Evolutionary conservation across 2,113 vertebrate species (phyloP), one percentile per base, ranked within the genome.

Genomic region (Murina feae): DNA sequence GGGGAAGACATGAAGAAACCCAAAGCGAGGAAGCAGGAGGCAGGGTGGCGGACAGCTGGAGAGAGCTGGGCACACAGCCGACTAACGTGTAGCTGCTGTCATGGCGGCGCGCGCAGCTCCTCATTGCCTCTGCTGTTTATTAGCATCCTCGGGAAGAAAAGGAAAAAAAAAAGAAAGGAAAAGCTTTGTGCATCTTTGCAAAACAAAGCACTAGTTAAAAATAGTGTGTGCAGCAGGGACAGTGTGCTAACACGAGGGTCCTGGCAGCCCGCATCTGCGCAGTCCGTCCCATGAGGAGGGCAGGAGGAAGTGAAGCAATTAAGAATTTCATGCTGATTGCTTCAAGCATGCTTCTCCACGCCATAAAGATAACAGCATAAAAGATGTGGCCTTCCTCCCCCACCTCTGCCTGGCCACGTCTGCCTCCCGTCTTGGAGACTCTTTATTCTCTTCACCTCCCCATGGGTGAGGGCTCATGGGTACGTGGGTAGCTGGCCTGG

Each of bases 291-390:
- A 98, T 21, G 98, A 99, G 99, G 97, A 97, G 98, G 96, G 97
- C 98, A 98, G 97, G 98, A 99, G 99, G 97, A 98, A 99, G 98
- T 93, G 98, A 98, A 98, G 99, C 99, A 99, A 99, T 99, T 99
- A 99, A 98, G 98, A 98, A 99, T 98, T 99, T 99, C 99, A 98
- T 97, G 98, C 98, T 98, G 98, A 99, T 98, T 99, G 99, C 99
- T 99, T 98, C 98, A 98, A 99, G 99, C 98, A 97, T 98, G 98
- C 98, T 99, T 98, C 98, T 98, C 98, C 98, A 95, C 86, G 98
- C 98, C 98, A 99, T 98, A 98, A 99, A 99, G 98, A 98, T 98
- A 99, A 99, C 86, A 98, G 98, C 98, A 98, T 97, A 97, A 98
- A 95, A 85, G 98, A 98, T 95, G 95, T 91, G 97, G 97, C 93